These are phyloP conservation scores for Chloroceryle inda DNA, from an alignment of 2,797 vertebrate species.

Conservation along the genomic window DNA sequence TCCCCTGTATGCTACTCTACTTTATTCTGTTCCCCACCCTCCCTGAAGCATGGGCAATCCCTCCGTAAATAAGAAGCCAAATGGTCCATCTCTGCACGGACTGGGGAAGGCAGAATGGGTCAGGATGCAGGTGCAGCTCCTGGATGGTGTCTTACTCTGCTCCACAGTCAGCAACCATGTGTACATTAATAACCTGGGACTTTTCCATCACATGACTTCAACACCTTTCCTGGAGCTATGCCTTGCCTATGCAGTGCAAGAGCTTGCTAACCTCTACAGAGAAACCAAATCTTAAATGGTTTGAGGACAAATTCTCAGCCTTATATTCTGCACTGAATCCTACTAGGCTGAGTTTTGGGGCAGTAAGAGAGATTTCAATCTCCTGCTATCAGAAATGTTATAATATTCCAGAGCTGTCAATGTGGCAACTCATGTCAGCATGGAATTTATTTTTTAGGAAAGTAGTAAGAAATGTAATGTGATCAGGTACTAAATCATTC, in stretches of 20 bases:
- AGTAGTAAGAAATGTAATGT: constrained; percentile 28
- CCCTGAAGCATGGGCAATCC: background rate
- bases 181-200: background rate
- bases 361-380: constrained; percentile 9
- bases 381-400: background rate
- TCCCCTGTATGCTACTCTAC: background rate
- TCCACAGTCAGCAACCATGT: background rate
- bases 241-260: background rate
- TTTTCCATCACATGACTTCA: background rate
- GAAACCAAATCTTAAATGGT: background rate
- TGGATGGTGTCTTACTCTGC: background rate
- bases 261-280: background rate
- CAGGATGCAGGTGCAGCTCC: fast-evolving
- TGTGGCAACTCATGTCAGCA: background rate
- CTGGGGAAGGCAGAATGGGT: background rate
- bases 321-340: background rate
- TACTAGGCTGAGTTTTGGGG: background rate
- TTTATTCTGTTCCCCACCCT: background rate
- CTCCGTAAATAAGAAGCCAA: background rate
- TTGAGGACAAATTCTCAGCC: background rate
- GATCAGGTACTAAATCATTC: constrained; percentile 39
- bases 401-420: background rate
- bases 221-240: background rate
- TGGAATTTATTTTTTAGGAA: background rate
- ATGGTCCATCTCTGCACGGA: background rate